phyloP scores from a whole-genome alignment of 2,888 invertebrate genomes.

The Geotrupes spiniger region DNA sequence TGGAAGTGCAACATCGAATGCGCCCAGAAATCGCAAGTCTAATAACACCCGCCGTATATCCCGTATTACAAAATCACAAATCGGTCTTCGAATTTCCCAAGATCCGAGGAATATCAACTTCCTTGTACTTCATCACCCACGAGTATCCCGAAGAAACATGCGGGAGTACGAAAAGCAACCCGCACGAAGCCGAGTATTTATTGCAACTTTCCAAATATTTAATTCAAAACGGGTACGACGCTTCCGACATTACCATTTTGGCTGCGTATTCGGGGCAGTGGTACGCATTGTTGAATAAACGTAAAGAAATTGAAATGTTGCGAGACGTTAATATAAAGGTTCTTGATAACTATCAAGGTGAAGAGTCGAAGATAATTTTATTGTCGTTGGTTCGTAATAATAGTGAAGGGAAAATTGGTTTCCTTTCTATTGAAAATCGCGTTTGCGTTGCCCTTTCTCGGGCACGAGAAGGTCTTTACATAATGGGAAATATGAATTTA shows the following conservation, averaged over 20 bases:
- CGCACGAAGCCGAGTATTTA: conserved; percentile 63
- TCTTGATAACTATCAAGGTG: conserved; percentile 80
- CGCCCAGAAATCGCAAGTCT: conserved; percentile 61
- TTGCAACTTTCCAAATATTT: conserved; percentile 56
- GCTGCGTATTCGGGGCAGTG: conserved; percentile 72
- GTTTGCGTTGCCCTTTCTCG: conserved; percentile 77
- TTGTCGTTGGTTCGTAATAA: conserved; percentile 78
- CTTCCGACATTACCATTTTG: conserved; percentile 68
- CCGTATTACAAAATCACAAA: conserved; percentile 58
- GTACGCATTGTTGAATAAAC: conserved; percentile 55
- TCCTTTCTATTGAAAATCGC: conserved; percentile 66
- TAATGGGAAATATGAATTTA: conserved; percentile 69
- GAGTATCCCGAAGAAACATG: conserved; percentile 56
- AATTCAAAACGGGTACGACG: conserved; percentile 57
- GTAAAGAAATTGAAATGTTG: conserved; percentile 38
- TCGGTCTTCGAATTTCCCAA: conserved; percentile 57
- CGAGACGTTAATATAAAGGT: conserved; percentile 60
- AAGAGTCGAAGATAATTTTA: conserved; percentile 75
- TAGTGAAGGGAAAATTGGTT: conserved; percentile 64
- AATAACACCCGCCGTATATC: conserved; percentile 68
- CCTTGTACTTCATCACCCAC: conserved; percentile 70
- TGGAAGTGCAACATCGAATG: conserved; percentile 76
- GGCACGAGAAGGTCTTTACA: conserved; percentile 68
- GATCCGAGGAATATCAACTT: conserved; percentile 60
- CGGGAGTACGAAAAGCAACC: conserved; percentile 63